Conservation (phyloP, 2,888 invertebrate genomes). For the Tromatobia lineatoria region DNA sequence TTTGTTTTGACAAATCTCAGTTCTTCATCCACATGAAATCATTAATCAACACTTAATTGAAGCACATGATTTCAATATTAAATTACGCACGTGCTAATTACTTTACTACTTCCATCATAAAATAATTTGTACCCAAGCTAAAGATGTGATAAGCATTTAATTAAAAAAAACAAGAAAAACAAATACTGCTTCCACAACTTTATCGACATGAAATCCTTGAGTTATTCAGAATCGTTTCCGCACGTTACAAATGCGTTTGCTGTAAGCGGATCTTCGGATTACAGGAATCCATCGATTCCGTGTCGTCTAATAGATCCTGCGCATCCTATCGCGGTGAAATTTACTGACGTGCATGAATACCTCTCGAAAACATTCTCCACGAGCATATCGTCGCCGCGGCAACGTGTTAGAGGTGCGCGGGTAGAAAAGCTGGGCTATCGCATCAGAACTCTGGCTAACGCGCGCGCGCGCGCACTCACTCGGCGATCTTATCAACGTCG, state of each 20-base stretch:
- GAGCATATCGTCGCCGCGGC: slow-evolving; percentile 13
- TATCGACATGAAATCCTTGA: not conserved
- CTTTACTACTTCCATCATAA: too few species aligned
- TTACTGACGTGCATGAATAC: slow-evolving; percentile 19
- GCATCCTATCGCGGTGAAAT: not conserved
- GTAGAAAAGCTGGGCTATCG: slow-evolving; percentile 47
- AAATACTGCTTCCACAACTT: not conserved
- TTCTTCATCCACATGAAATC: too few species aligned
- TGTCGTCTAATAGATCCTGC: slow-evolving; percentile 28
- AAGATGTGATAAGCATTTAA: not conserved
- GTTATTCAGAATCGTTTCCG: too few species aligned
- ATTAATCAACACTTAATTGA: too few species aligned
- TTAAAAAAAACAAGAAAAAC: not conserved
- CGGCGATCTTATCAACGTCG: slow-evolving; percentile 53
- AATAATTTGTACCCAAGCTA: not conserved
- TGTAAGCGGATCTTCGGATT: slow-evolving; percentile 18
- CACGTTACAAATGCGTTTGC: slow-evolving; percentile 19
- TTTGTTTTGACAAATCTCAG: too few species aligned
- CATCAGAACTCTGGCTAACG: slow-evolving; percentile 28
- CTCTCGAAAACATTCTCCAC: slow-evolving; percentile 38
- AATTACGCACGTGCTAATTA: too few species aligned
- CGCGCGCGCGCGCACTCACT: slow-evolving; percentile 6
- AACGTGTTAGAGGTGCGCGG: not conserved
- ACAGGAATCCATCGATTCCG: slow-evolving; percentile 18
- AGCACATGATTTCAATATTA: too few species aligned